Conservation (phyloP, 2,113 vertebrate species). For the Motacilla alba region DNA sequence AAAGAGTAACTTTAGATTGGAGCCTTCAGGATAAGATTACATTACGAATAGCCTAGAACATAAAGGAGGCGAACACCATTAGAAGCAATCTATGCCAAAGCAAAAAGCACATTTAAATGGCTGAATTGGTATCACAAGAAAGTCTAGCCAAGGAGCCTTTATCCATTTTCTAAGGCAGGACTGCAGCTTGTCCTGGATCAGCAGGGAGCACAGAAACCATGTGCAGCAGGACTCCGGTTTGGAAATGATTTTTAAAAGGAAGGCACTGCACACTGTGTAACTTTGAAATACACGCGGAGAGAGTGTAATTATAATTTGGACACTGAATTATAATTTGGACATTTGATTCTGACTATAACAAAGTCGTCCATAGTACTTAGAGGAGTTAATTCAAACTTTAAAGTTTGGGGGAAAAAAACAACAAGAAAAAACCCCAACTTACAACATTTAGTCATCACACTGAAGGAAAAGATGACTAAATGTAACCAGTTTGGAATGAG, state of each 20-base stretch:
- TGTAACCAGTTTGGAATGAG: not conserved
- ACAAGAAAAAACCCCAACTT: not conserved
- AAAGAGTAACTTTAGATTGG: not conserved
- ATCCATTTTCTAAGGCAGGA: not conserved
- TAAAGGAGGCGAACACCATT: not conserved
- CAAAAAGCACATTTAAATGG: not conserved
- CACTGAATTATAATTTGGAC: not conserved
- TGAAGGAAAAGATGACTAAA: not conserved
- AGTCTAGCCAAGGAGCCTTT: not conserved
- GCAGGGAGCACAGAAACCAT: not conserved
- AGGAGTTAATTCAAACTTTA: not conserved
- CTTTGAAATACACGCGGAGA: not conserved
- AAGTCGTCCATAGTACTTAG: not conserved
- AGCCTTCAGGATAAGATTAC: not conserved
- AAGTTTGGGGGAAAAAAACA: not conserved
- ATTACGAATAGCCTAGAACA: not conserved
- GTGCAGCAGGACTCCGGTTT: not conserved
- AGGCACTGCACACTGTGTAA: not conserved
- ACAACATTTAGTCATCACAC: not conserved
- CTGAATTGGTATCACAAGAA: not conserved
- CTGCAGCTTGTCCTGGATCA: not conserved
- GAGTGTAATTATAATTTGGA: too few relatives aligned
- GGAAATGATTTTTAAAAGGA: not conserved
- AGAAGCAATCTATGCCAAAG: not conserved
- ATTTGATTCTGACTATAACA: not conserved